These are phyloP conservation scores for Plestiodon gilberti DNA, from an alignment of 2,113 vertebrate species.

Conservation along the genomic window DNA sequence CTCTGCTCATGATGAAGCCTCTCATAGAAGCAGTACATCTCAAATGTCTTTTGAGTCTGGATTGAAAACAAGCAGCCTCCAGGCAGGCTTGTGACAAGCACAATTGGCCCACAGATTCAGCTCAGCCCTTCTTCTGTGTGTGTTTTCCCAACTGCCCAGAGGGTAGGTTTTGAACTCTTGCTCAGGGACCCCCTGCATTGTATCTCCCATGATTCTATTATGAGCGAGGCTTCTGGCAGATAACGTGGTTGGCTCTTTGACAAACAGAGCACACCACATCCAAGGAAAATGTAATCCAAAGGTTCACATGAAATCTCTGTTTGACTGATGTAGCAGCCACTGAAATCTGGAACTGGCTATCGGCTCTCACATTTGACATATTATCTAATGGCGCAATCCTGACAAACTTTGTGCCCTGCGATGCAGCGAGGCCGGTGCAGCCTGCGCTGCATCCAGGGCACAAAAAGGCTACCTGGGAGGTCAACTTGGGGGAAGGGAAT, in stretches of 20 bases:
- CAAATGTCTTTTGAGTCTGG: neutral
- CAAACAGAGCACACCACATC: neutral
- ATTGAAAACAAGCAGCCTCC: neutral
- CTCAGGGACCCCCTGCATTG: neutral
- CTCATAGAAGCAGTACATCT: neutral
- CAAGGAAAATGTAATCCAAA: neutral
- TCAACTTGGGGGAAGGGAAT: too few species aligned
- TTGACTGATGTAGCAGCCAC: neutral
- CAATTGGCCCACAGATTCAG: neutral
- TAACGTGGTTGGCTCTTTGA: neutral
- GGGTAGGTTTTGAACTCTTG: neutral
- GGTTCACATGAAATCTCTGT: neutral
- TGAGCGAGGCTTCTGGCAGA: neutral
- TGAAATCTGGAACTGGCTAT: slow-evolving; percentile 19
- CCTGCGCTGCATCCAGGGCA: too few species aligned
- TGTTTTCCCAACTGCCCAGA: neutral
- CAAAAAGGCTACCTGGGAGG: too few species aligned
- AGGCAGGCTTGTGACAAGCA: neutral
- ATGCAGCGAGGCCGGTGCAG: too few species aligned
- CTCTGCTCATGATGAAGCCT: neutral
- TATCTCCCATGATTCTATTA: neutral
- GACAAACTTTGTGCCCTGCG: too few species aligned
- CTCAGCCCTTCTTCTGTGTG: neutral
- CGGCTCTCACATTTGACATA: neutral
- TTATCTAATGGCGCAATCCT: too few species aligned